Base-by-base conservation (phyloP, 2,797 vertebrate species). In the Tachyglossus aculeatus region DNA sequence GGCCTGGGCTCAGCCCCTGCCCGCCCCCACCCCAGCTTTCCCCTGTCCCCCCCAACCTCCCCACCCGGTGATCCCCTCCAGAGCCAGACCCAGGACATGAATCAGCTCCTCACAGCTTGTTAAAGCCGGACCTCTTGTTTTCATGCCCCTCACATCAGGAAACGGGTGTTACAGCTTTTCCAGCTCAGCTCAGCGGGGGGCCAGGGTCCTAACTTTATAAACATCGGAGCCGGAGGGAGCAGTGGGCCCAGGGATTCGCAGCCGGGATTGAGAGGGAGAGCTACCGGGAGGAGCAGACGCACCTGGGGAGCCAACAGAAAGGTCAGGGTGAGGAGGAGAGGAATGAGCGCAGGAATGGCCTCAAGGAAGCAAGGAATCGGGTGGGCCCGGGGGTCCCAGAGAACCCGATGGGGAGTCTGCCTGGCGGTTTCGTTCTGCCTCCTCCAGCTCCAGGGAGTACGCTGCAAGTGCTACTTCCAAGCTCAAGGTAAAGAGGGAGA, bases 61-160 rank as follows among this genome's bases (percentile, higher is more conserved):
- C 50, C 4, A 55, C 6, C 78, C 29, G 4, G 43, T 75, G 67
- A 44, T 53, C 3, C 0, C 40, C 36, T 74, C 67, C 74, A 77
- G 82, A 37, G 52, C 44, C 53, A 0, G 7, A 10, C 25, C 34
- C 8, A 3, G 89, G 87, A 84, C 88, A 91, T 92, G 91, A 93
- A 93, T 92, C 90, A 93, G 88, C 88, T 90, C 91, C 84, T 91
- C 88, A 89, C 90, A 92, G 95, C 96, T 94, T 93, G 91, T 96
- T 97, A 96, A 92, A 91, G 87, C 83, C 77, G 78, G 86, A 85
- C 84, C 90, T 88, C 91, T 89, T 78, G 93, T 92, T 94, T 95
- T 96, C 93, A 95, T 94, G 95, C 93, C 93, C 86, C 89, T 90
- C 94, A 93, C 90, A 95, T 94, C 95, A 90, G 93, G 95, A 93